Conservation (phyloP, 2,797 vertebrate genomes). For the Notolepis coatsorum region DNA sequence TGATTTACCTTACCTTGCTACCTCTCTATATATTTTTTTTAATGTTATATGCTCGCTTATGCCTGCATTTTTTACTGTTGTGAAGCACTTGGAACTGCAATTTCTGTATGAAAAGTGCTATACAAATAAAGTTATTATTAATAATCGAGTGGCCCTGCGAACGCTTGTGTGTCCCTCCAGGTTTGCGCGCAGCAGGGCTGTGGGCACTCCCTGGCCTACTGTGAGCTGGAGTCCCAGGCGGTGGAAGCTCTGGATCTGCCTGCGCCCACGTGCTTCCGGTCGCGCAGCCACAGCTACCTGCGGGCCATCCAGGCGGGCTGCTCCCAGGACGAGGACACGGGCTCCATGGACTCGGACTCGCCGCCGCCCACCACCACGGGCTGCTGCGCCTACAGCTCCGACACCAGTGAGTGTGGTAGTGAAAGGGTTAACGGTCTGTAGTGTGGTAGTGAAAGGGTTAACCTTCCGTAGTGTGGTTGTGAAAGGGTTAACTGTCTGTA, state of each 20-base stretch:
- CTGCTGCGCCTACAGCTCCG: slow-evolving; percentile 87
- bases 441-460: no score
- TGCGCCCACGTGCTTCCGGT: slow-evolving; percentile 94
- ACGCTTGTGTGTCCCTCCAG: slow-evolving; percentile 84
- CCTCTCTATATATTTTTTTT: no score
- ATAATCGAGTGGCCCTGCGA: no score
- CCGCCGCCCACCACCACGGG: slow-evolving; percentile 86
- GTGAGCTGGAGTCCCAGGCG: slow-evolving; percentile 86
- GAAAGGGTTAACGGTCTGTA: no score
- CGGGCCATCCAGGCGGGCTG: slow-evolving; percentile 98
- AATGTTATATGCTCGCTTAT: no score
- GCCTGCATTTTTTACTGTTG: no score
- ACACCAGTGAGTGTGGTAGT: slow-evolving; percentile 88
- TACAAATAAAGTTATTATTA: no score
- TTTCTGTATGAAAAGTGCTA: no score
- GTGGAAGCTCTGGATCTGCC: slow-evolving; percentile 93
- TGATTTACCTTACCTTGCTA: no score
- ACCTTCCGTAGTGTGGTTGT: no score
- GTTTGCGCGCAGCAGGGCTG: slow-evolving; percentile 86
- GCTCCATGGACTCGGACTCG: slow-evolving; percentile 92
- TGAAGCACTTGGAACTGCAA: no score
- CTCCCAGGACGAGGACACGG: slow-evolving; percentile 95
- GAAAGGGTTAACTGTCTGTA: no score
- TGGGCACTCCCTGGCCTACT: slow-evolving; percentile 85
- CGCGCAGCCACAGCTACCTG: slow-evolving; percentile 98